These are phyloP conservation scores for Heliothis peltigera DNA, from an alignment of 2,888 invertebrate genomes.

Conservation along the genomic window DNA sequence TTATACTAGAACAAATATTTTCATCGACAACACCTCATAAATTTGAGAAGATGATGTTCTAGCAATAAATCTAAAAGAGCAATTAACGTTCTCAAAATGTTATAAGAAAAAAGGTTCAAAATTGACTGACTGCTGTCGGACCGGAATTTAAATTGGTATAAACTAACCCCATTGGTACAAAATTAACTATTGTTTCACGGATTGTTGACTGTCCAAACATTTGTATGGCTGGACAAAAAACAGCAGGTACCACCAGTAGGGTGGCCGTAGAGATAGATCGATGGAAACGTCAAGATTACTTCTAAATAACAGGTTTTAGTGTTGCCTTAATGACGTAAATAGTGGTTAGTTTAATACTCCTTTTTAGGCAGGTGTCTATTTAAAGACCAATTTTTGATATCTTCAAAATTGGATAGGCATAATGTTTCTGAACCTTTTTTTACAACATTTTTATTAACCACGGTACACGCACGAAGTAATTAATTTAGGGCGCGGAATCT, in stretches of 20 bases:
- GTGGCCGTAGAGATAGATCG: conserved; percentile 63
- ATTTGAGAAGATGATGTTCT: conserved; percentile 60
- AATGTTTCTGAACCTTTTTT: neutral
- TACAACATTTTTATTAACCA: neutral
- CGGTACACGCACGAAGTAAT: neutral
- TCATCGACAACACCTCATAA: conserved; percentile 62
- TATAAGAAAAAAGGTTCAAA: conserved; percentile 67
- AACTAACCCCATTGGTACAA: conserved; percentile 71
- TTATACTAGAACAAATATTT: conserved; percentile 56
- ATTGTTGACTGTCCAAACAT: conserved; percentile 84
- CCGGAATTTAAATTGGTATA: conserved; percentile 82
- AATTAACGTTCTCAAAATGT: conserved; percentile 70
- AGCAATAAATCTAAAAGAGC: conserved; percentile 77
- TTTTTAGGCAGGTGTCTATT: conserved; percentile 45
- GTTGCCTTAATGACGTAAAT: conserved; percentile 55
- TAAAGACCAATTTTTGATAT: conserved; percentile 21
- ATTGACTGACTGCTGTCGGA: conserved; percentile 72
- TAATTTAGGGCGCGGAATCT: neutral
- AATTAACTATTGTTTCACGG: conserved; percentile 86
- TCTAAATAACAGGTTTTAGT: conserved; percentile 57
- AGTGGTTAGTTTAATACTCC: conserved; percentile 38
- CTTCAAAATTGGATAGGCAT: conserved; percentile 1
- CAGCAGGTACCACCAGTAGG: conserved; percentile 79
- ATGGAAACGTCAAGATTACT: conserved; percentile 60
- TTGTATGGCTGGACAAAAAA: conserved; percentile 82